Conservation (phyloP, 2,113 vertebrate species). For the Muntiacus reevesi region DNA sequence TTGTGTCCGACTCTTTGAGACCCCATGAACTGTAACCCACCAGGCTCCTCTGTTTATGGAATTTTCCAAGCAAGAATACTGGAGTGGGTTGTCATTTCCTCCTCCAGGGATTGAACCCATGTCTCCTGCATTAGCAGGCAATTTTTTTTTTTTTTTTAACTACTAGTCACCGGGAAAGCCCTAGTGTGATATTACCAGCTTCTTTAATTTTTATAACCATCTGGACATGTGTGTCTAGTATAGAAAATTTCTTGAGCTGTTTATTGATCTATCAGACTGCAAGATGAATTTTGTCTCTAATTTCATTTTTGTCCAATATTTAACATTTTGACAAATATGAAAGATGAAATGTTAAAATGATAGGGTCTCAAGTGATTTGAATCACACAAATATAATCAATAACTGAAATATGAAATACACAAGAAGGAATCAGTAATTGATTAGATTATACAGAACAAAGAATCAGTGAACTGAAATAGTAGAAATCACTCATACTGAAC, state of each 20-base stretch:
- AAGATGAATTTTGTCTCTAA: neutral
- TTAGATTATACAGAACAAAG: neutral
- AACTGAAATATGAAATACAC: neutral
- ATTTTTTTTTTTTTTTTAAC: neutral
- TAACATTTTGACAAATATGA: slow-evolving; percentile 9
- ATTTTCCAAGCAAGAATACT: neutral
- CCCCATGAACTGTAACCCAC: neutral
- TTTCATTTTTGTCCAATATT: neutral
- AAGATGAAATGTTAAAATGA: neutral
- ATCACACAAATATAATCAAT: neutral
- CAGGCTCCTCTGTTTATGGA: neutral
- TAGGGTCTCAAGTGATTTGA: neutral
- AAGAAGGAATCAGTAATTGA: neutral
- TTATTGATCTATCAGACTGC: neutral
- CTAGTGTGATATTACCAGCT: neutral
- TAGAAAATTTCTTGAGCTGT: neutral
- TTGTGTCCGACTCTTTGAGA: neutral
- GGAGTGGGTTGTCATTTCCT: neutral
- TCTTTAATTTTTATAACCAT: neutral
- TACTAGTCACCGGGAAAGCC: neutral
- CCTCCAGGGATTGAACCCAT: neutral
- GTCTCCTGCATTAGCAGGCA: neutral
- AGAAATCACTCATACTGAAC: neutral
- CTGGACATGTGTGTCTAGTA: neutral
- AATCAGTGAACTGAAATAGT: neutral